A percentile compares a stretch with the other conserved stretches of the same genome.
Evolutionary conservation across 2,888 invertebrate genomes (phyloP).

Genomic region (Dendrolimus houi): DNA sequence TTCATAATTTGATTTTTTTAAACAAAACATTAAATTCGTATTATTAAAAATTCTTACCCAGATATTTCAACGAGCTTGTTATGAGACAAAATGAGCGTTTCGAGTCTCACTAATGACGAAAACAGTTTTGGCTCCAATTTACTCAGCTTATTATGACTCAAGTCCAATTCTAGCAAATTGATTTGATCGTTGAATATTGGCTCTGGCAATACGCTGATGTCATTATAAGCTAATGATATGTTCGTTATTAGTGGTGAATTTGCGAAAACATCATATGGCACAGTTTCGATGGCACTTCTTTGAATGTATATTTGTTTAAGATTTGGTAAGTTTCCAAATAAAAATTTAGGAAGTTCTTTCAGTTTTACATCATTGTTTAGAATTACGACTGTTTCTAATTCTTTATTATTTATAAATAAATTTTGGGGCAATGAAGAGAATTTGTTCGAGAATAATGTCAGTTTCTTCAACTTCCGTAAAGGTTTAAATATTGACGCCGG

Average conservation of each 20-base stretch:
- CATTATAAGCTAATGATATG: constrained; percentile 79
- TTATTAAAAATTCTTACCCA: constrained; percentile 54
- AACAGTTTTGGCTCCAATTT: constrained; percentile 78
- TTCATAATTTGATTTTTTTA: too few relatives aligned
- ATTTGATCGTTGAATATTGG: constrained; percentile 79
- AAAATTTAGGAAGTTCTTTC: constrained; percentile 69
- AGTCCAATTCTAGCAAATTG: constrained; percentile 77
- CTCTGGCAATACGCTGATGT: constrained; percentile 72
- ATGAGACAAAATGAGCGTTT: constrained; percentile 77
- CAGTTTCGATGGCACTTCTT: constrained; percentile 67
- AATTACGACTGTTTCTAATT: constrained; percentile 71
- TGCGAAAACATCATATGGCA: constrained; percentile 80
- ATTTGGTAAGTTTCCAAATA: constrained; percentile 78
- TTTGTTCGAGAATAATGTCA: constrained; percentile 82
- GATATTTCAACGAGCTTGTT: constrained; percentile 79
- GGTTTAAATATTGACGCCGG: constrained; percentile 78
- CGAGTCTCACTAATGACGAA: constrained; percentile 69
- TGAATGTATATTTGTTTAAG: constrained; percentile 75
- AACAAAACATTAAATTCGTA: constrained; percentile 5
- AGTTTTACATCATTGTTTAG: constrained; percentile 77
- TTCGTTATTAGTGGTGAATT: constrained; percentile 75
- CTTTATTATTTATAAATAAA: constrained; percentile 73
- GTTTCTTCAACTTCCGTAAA: constrained; percentile 75
- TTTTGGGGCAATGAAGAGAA: constrained; percentile 78
- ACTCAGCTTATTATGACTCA: constrained; percentile 79